These are phyloP conservation scores for Drosophila littoralis DNA, from an alignment of 1,140 invertebrate species.

Conservation along the genomic window DNA sequence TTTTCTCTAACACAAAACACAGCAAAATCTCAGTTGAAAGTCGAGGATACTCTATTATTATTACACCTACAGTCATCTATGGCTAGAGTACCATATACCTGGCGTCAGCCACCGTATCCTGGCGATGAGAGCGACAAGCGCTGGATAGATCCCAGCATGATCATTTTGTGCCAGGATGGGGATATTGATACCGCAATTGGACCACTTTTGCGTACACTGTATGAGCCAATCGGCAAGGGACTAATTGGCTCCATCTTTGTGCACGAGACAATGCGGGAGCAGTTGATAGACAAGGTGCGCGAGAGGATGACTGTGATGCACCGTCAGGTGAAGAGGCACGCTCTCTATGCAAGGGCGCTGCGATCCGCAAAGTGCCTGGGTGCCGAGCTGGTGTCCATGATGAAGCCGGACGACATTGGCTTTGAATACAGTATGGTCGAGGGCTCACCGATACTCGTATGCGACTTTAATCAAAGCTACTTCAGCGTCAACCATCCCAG, in stretches of 20 bases:
- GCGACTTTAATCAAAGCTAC: conserved; percentile 61
- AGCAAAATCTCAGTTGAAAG: conserved; percentile 7
- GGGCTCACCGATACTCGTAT: conserved; percentile 49
- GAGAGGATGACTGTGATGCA: conserved; percentile 40
- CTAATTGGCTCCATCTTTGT: conserved; percentile 49
- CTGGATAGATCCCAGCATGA: conserved; percentile 53
- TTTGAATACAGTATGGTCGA: conserved; percentile 39
- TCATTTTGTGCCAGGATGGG: conserved; percentile 42
- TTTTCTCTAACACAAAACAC: neutral
- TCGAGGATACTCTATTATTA: neutral
- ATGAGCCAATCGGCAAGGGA: conserved; percentile 40
- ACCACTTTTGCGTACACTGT: conserved; percentile 32
- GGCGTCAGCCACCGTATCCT: conserved; percentile 50
- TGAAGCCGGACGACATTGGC: conserved; percentile 40
- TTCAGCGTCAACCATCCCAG: conserved; percentile 50
- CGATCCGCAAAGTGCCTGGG: conserved; percentile 37
- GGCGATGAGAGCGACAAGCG: conserved; percentile 51
- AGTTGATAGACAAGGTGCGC: conserved; percentile 36
- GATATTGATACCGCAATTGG: conserved; percentile 38
- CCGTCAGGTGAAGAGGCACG: conserved; percentile 38
- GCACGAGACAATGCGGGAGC: conserved; percentile 56
- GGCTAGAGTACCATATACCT: conserved; percentile 47
- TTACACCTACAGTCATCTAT: neutral
- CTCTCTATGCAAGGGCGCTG: conserved; percentile 23
- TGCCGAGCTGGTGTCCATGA: conserved; percentile 42